Conservation (phyloP, 2,113 vertebrate genomes). For the Fulmarus glacialis region DNA sequence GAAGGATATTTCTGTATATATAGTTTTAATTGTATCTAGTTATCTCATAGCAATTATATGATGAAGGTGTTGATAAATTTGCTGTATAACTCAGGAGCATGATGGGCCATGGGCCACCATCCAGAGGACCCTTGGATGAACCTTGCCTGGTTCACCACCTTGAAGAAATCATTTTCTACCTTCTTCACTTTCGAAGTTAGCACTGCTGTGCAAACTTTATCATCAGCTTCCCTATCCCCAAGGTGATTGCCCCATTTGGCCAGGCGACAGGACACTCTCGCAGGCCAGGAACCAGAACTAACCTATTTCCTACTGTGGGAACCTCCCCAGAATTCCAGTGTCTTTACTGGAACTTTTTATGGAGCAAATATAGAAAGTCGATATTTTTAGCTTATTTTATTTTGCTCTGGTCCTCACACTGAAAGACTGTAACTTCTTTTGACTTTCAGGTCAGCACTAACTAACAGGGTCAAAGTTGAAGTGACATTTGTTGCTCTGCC, state of each 20-base stretch:
- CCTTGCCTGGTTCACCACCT: background rate
- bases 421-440: background rate
- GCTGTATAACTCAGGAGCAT: background rate
- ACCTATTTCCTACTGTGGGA: background rate
- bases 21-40: background rate
- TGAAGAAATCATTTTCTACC: background rate
- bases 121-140: background rate
- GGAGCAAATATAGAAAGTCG: background rate
- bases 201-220: background rate
- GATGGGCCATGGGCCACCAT: fast-evolving
- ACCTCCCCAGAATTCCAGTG: background rate
- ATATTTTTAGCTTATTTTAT: background rate
- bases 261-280: background rate
- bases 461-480: background rate
- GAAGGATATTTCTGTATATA: background rate
- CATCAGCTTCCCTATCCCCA: background rate
- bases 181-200: background rate
- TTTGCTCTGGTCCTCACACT: background rate
- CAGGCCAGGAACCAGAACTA: background rate
- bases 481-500: background rate
- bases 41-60: background rate
- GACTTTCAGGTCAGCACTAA: background rate
- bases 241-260: background rate
- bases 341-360: background rate
- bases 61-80: background rate